Evolutionary conservation across 2,113 vertebrate genomes (phyloP).

Genomic region (Laticauda laticaudata): DNA sequence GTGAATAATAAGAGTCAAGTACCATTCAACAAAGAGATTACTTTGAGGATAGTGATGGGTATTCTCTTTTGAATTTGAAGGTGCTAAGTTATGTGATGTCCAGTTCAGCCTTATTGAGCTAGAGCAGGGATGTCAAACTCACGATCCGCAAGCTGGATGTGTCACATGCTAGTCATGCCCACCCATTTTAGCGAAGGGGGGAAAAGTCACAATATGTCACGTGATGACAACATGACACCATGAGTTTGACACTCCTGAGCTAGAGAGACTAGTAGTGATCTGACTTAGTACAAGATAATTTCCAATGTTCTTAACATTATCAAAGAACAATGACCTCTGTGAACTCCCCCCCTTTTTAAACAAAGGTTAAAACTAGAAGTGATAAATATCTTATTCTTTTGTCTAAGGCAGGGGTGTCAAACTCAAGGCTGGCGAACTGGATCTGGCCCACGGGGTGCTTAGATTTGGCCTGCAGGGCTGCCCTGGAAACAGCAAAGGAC

Average conservation of each 20-base stretch:
- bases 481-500: too few relatives aligned
- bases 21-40: not conserved
- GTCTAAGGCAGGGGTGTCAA: too few relatives aligned
- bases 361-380: not conserved
- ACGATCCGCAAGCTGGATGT: fast-evolving
- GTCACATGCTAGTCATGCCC: too few relatives aligned
- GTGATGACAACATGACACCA: too few relatives aligned
- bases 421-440: too few relatives aligned
- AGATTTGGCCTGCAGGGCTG: too few relatives aligned
- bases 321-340: not conserved
- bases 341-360: not conserved
- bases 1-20: not conserved
- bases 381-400: not conserved
- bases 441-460: too few relatives aligned
- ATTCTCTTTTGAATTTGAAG: not conserved
- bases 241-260: not conserved
- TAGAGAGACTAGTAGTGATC: not conserved
- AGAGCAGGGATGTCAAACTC: too few relatives aligned
- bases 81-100: not conserved
- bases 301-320: not conserved
- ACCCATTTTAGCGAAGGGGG: too few relatives aligned
- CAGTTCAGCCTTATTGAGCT: not conserved
- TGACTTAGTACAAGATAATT: not conserved
- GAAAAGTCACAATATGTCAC: too few relatives aligned
- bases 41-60: not conserved